Evolutionary conservation across 35 echinoderm and acorn worm genomes (phyloP).

Genomic region (Apostichopus japonicus): DNA sequence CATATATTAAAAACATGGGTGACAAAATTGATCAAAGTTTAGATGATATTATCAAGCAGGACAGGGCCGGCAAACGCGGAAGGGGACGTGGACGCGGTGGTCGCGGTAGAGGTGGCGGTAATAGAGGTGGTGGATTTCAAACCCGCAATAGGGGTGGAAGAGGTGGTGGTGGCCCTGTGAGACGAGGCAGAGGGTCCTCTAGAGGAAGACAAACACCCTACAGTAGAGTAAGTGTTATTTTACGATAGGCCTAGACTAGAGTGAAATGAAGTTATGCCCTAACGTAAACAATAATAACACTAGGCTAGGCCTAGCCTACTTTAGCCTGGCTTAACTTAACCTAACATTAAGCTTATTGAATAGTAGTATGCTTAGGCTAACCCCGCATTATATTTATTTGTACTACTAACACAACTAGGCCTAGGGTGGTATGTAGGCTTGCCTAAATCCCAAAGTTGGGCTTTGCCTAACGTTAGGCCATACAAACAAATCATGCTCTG

Average conservation of each 20-base stretch:
- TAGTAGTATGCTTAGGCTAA: background rate
- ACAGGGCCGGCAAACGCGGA: conserved; percentile 14
- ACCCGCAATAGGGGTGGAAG: background rate
- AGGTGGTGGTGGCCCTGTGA: conserved; percentile 31
- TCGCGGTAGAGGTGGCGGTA: conserved; percentile 29
- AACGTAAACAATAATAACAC: too few species aligned
- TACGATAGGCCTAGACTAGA: background rate
- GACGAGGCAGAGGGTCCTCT: conserved; percentile 43
- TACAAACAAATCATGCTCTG: too few species aligned
- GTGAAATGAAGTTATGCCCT: too few species aligned
- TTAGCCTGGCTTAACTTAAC: background rate
- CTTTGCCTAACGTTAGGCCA: too few species aligned
- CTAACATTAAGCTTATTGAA: background rate
- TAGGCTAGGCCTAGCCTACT: conserved; percentile 16
- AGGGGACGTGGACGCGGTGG: conserved; percentile 42
- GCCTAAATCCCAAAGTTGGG: too few species aligned
- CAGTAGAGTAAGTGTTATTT: conserved; percentile 20
- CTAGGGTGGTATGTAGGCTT: too few species aligned
- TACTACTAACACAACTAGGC: too few species aligned
- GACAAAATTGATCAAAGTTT: conserved; percentile 60
- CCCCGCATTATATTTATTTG: too few species aligned
- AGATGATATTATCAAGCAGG: conserved; percentile 59
- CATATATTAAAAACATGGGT: background rate
- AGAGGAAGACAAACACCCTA: conserved; percentile 46
- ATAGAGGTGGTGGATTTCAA: conserved; percentile 35